Conservation (phyloP, 2,113 vertebrate genomes). For the Gorilla gorilla region DNA sequence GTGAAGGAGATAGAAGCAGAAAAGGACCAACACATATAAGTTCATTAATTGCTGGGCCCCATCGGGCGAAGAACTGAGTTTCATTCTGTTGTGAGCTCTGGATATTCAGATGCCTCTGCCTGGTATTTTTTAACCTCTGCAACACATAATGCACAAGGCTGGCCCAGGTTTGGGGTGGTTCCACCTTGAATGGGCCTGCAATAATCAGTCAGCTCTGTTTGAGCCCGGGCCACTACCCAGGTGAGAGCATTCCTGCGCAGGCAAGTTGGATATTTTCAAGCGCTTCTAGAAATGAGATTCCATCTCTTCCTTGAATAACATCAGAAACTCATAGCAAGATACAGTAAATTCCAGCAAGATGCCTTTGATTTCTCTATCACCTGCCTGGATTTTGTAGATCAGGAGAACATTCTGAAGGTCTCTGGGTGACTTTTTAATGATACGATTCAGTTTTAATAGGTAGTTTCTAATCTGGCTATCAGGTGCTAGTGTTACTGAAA, state of each 20-base stretch:
- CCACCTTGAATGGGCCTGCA: not conserved
- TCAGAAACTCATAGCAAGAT: not conserved
- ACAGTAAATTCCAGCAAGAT: not conserved
- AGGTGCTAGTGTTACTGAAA: not conserved
- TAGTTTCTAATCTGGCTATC: not conserved
- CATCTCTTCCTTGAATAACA: not conserved
- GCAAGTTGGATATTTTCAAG: not conserved
- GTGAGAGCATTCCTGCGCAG: not conserved
- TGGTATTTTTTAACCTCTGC: not conserved
- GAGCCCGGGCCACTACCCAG: not conserved
- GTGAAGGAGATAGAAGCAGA: not conserved
- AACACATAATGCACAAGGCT: not conserved
- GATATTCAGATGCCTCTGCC: too few species aligned
- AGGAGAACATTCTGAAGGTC: not conserved
- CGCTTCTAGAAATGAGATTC: not conserved
- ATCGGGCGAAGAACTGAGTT: not conserved
- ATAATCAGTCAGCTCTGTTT: not conserved
- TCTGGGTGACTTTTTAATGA: not conserved
- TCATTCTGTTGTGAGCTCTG: not conserved
- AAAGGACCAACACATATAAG: not conserved
- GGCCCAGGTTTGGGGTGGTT: not conserved
- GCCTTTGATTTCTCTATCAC: not conserved
- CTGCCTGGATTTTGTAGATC: not conserved
- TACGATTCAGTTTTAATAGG: slow-evolving; percentile 6
- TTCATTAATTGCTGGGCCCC: not conserved